Evolutionary conservation across 1,140 invertebrate species (phyloP).

Genomic region (Hestina assimilis): DNA sequence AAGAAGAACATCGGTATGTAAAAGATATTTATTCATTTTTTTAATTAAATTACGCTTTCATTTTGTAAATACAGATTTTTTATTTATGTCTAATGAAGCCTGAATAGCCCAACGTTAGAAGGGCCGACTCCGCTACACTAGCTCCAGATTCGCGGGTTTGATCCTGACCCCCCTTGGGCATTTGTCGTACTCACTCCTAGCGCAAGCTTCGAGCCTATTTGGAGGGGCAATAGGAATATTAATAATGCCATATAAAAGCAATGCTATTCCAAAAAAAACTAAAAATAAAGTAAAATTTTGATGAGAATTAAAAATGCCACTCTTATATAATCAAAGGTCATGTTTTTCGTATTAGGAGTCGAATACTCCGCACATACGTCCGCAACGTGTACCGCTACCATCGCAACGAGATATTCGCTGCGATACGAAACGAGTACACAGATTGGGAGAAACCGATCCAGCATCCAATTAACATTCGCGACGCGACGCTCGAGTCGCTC

Average conservation of each 20-base stretch:
- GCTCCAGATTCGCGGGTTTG: no score
- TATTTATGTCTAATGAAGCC: neutral
- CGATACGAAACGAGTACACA: constrained; percentile 94
- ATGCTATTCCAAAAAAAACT: no score
- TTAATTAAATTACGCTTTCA: neutral
- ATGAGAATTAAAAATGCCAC: no score
- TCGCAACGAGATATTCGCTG: constrained; percentile 94
- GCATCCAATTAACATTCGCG: constrained; percentile 88
- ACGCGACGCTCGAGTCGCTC: constrained; percentile 92
- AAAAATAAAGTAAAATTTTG: neutral
- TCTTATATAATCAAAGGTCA: no score
- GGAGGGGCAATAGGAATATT: no score
- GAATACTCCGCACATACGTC: constrained; percentile 88
- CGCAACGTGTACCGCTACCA: constrained; percentile 93
- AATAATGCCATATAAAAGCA: no score
- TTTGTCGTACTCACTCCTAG: no score
- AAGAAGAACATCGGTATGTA: constrained; percentile 82
- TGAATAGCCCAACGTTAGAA: no score
- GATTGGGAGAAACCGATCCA: constrained; percentile 93
- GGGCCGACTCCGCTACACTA: no score
- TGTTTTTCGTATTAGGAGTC: constrained; percentile 75
- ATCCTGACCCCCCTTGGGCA: no score
- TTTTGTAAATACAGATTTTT: no score
- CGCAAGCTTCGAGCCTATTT: no score
- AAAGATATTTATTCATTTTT: neutral